Conservation (phyloP, 2,113 vertebrate species). For the Gorsachius goisagi region DNA sequence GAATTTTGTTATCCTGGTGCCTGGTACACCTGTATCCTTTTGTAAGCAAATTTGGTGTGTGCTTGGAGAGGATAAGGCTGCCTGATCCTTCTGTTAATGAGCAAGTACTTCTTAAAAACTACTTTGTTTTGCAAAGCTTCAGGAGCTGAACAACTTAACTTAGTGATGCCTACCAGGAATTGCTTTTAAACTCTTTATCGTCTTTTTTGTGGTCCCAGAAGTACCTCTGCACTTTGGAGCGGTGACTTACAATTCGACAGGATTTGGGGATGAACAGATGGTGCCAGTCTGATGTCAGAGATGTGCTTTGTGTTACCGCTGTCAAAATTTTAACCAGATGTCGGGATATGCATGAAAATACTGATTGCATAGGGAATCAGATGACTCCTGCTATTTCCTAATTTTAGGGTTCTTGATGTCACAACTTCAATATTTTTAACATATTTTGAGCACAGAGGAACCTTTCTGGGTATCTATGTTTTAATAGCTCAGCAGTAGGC, state of each 20-base stretch:
- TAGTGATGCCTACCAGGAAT: background rate
- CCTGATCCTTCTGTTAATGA: too few species aligned
- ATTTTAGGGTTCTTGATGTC: background rate
- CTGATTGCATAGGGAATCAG: background rate
- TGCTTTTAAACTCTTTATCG: background rate
- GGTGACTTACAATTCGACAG: background rate
- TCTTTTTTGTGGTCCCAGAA: background rate
- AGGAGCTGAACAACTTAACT: background rate
- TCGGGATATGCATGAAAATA: background rate
- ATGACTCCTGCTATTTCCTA: background rate
- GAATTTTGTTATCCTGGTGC: background rate
- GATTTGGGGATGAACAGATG: background rate
- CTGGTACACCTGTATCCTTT: background rate
- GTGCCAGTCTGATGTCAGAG: background rate
- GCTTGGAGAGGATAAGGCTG: background rate
- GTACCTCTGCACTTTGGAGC: background rate
- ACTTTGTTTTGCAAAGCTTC: background rate
- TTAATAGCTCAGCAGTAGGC: background rate
- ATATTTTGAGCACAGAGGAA: fast-evolving
- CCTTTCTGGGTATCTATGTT: background rate
- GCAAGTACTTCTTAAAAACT: background rate
- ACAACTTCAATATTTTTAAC: fast-evolving
- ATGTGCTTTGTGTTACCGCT: fast-evolving
- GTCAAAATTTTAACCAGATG: background rate
- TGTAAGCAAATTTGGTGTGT: background rate